These are phyloP conservation scores for Arrhopalites spinosus DNA, from an alignment of 2,888 invertebrate species.

Conservation along the genomic window DNA sequence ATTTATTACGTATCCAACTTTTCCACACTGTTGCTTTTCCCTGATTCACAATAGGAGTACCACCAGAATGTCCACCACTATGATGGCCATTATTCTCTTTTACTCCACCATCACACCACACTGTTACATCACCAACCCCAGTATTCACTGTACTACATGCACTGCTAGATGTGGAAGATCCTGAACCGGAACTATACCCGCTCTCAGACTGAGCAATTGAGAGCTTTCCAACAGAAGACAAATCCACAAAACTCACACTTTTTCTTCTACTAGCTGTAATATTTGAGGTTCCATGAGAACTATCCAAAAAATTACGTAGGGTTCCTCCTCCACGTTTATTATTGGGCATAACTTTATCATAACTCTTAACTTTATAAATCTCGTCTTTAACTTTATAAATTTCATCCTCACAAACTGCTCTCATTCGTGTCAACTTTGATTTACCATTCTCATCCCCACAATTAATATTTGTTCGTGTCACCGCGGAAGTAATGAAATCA, in stretches of 20 bases:
- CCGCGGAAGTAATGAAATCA: slow-evolving; percentile 49
- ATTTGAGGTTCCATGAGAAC: background rate
- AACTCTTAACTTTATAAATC: no score
- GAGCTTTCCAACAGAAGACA: slow-evolving; percentile 43
- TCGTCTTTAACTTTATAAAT: no score
- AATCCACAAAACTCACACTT: slow-evolving; percentile 54
- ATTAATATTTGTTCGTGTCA: slow-evolving; percentile 20
- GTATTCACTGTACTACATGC: slow-evolving; percentile 36
- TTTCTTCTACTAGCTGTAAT: slow-evolving; percentile 37
- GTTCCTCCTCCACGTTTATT: no score
- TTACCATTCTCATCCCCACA: slow-evolving; percentile 37
- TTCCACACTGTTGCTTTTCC: slow-evolving; percentile 54
- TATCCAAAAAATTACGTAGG: no score
- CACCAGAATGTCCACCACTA: background rate
- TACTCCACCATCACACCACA: slow-evolving; percentile 29
- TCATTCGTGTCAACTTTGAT: slow-evolving; percentile 48
- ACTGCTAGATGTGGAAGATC: slow-evolving; percentile 40
- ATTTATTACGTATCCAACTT: slow-evolving; percentile 54
- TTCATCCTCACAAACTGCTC: slow-evolving; percentile 52
- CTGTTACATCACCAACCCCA: slow-evolving; percentile 13
- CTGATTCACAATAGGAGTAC: slow-evolving; percentile 39
- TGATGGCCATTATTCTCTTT: slow-evolving; percentile 13
- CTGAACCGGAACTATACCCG: slow-evolving; percentile 42
- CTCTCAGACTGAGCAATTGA: slow-evolving; percentile 42
- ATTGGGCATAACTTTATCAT: no score